phyloP scores from a whole-genome alignment of 1,140 invertebrate species.

The Camponotus floridanus region DNA sequence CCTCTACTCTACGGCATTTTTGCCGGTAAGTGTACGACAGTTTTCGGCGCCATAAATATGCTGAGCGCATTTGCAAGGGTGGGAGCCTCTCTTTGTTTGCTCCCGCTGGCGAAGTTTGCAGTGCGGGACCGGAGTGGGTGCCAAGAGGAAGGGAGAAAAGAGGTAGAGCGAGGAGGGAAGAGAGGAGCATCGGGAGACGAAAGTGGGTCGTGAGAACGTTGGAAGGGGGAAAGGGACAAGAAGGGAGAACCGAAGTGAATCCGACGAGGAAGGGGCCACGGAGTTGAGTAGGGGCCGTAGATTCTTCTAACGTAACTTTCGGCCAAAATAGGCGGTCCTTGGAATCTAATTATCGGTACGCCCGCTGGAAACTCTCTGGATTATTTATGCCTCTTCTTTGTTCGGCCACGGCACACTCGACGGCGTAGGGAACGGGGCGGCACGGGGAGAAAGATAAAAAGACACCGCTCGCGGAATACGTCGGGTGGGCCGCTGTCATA shows the following conservation, averaged over 20 bases:
- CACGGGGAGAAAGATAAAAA: slow-evolving; percentile 47
- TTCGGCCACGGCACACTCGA: slow-evolving; percentile 55
- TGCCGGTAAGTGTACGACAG: slow-evolving; percentile 61
- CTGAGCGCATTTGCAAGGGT: slow-evolving; percentile 71
- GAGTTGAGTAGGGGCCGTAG: slow-evolving; percentile 12
- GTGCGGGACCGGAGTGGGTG: slow-evolving; percentile 23
- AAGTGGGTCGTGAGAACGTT: slow-evolving; percentile 64
- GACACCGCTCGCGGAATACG: slow-evolving; percentile 38
- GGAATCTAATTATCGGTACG: slow-evolving; percentile 77
- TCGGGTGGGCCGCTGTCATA: slow-evolving; percentile 36
- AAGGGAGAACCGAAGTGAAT: slow-evolving; percentile 12
- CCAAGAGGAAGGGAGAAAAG: slow-evolving; percentile 15
- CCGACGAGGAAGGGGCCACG: not conserved
- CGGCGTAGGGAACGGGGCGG: slow-evolving; percentile 2
- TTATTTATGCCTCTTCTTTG: slow-evolving; percentile 74
- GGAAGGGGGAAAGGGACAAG: slow-evolving; percentile 49
- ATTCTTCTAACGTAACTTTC: slow-evolving; percentile 75
- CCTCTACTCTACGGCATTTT: slow-evolving; percentile 40
- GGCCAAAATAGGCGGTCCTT: slow-evolving; percentile 76
- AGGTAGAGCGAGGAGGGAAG: slow-evolving; percentile 10
- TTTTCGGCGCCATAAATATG: slow-evolving; percentile 74
- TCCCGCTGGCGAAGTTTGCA: slow-evolving; percentile 55
- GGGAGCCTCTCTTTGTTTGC: slow-evolving; percentile 72
- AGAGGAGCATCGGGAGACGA: slow-evolving; percentile 36
- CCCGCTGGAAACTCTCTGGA: slow-evolving; percentile 65